Percentiles rank a stretch among this genome's conserved stretches.
Conservation (phyloP, 1,140 invertebrate species). For the Bombus polaris region DNA sequence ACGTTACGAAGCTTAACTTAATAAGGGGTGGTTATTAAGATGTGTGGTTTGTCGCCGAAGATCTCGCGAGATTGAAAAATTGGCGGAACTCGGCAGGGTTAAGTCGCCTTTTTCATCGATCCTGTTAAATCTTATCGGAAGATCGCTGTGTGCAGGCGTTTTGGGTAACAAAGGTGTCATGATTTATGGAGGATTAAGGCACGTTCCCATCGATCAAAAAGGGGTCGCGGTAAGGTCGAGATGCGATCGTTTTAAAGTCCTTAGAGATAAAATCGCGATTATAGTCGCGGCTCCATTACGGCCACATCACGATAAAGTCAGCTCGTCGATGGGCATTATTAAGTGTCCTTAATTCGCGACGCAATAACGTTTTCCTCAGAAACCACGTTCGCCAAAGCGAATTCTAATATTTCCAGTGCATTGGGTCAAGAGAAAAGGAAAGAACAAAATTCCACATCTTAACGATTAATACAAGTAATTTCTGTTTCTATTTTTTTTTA, state of each 20-base stretch:
- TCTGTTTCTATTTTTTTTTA: rapidly evolving
- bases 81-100: neutral
- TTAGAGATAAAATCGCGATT: slow-evolving; percentile 24
- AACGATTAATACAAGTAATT: neutral
- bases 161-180: neutral
- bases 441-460: neutral
- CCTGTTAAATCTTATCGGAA: neutral
- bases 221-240: neutral
- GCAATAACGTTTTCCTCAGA: neutral
- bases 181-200: slow-evolving; percentile 4
- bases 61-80: neutral
- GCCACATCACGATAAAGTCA: neutral
- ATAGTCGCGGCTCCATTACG: slow-evolving; percentile 26
- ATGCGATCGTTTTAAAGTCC: neutral
- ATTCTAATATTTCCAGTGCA: neutral
- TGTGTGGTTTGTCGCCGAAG: neutral
- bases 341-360: slow-evolving; percentile 19
- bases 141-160: neutral
- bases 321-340: slow-evolving; percentile 13
- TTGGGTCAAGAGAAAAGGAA: neutral
- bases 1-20: too few relatives aligned
- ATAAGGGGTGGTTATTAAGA: too few relatives aligned
- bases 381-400: neutral
- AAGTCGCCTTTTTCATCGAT: neutral
- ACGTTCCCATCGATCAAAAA: neutral